phyloP scores from a whole-genome alignment of 2,113 vertebrate genomes.

The Cariama cristata region DNA sequence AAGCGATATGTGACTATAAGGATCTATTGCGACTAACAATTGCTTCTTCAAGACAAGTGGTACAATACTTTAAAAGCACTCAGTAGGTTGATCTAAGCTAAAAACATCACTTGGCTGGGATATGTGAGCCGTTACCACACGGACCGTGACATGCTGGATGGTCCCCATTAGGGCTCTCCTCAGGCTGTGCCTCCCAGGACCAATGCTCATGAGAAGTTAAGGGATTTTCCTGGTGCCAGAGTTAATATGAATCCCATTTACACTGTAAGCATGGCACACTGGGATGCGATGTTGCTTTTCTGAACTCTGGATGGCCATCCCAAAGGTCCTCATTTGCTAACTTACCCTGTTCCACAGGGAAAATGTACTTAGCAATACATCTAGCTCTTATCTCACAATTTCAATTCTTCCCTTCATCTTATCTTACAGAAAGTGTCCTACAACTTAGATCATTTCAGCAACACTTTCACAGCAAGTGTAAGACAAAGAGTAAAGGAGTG shows the following conservation, averaged over 20 bases:
- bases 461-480: not conserved
- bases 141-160: rapidly evolving
- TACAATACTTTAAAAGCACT: not conserved
- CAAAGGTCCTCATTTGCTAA: not conserved
- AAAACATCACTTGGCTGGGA: not conserved
- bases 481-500: not conserved
- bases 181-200: not conserved
- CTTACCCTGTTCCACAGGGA: not conserved
- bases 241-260: too few relatives aligned
- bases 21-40: not conserved
- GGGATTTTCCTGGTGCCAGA: not conserved
- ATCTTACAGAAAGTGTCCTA: not conserved
- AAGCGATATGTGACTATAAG: not conserved
- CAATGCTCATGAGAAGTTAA: not conserved
- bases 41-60: not conserved
- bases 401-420: not conserved
- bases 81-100: not conserved
- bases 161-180: not conserved
- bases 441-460: not conserved
- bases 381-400: not conserved
- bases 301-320: not conserved
- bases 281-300: rapidly evolving
- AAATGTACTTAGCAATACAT: not conserved
- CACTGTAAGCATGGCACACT: rapidly evolving
- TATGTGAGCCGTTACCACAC: rapidly evolving